Conservation (phyloP, 2,797 vertebrate genomes). For the Brachyrhaphis roseni region DNA sequence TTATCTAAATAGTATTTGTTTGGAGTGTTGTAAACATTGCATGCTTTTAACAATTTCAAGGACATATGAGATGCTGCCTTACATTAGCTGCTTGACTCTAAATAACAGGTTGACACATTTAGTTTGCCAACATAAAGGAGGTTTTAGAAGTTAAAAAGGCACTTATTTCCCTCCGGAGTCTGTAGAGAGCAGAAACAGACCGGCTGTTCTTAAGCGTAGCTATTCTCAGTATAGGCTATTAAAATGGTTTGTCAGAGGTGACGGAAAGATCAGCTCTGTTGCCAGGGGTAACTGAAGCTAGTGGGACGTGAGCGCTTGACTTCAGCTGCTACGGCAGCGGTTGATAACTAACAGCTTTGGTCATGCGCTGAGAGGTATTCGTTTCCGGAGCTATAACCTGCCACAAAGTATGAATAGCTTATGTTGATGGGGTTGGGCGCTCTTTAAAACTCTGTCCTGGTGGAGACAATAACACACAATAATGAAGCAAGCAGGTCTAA, state of each 20-base stretch:
- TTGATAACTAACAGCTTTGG: conserved; percentile 48
- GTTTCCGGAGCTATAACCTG: conserved; percentile 51
- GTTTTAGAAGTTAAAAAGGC: not conserved
- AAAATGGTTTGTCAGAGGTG: conserved; percentile 21
- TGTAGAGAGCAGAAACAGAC: conserved; percentile 7
- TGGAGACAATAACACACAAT: conserved; percentile 40
- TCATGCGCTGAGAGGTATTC: conserved; percentile 45
- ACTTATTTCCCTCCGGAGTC: not conserved
- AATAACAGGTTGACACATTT: conserved; percentile 4
- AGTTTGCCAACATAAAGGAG: not conserved
- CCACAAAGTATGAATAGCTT: conserved; percentile 46
- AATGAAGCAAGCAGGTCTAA: conserved; percentile 39
- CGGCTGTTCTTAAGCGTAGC: not conserved
- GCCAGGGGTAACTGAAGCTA: conserved; percentile 50
- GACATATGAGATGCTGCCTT: not conserved
- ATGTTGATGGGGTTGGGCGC: conserved; percentile 30
- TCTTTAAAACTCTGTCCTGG: conserved; percentile 31
- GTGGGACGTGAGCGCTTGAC: conserved; percentile 39
- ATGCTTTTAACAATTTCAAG: not conserved
- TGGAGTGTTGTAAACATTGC: not conserved
- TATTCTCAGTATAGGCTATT: conserved; percentile 5
- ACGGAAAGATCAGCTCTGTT: conserved; percentile 35
- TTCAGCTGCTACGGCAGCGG: conserved; percentile 30
- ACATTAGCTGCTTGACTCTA: not conserved
- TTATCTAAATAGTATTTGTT: not conserved